A percentile compares a stretch with the other conserved stretches of the same genome.
Evolutionary conservation across 2,113 vertebrate species (phyloP).

Genomic region (Eulemur macaco): DNA sequence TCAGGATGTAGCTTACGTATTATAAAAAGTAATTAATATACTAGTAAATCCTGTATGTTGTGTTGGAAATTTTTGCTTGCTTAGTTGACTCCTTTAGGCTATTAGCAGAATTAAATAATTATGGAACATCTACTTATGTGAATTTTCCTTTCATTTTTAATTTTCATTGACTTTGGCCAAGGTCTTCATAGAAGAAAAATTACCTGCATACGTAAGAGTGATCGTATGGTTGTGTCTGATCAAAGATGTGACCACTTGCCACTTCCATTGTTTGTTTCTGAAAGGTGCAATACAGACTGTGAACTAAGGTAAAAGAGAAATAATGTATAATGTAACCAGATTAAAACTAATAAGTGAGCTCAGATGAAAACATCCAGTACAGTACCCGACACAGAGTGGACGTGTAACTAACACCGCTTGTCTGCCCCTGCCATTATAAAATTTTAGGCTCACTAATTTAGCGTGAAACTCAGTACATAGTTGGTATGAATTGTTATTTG

Average conservation of each 20-base stretch:
- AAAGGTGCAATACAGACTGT: constrained; percentile 94
- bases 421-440: background rate
- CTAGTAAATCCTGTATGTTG: background rate
- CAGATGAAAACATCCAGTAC: background rate
- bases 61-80: background rate
- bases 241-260: constrained; percentile 91
- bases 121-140: background rate
- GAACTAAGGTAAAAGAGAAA: constrained; percentile 90
- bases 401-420: background rate
- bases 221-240: constrained; percentile 90
- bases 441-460: background rate
- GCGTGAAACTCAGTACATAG: background rate
- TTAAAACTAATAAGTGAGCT: background rate
- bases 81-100: background rate
- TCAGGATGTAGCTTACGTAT: background rate
- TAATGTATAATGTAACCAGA: background rate
- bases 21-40: background rate
- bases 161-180: constrained; percentile 68
- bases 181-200: constrained; percentile 87
- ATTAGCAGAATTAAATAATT: background rate
- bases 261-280: constrained; percentile 81
- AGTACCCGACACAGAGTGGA: background rate
- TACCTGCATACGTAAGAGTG: constrained; percentile 90
- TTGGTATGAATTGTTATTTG: background rate
- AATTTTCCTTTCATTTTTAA: constrained; percentile 11